Base-by-base conservation (phyloP, 2,113 vertebrate genomes). In the Trematocara unimaculatum region DNA sequence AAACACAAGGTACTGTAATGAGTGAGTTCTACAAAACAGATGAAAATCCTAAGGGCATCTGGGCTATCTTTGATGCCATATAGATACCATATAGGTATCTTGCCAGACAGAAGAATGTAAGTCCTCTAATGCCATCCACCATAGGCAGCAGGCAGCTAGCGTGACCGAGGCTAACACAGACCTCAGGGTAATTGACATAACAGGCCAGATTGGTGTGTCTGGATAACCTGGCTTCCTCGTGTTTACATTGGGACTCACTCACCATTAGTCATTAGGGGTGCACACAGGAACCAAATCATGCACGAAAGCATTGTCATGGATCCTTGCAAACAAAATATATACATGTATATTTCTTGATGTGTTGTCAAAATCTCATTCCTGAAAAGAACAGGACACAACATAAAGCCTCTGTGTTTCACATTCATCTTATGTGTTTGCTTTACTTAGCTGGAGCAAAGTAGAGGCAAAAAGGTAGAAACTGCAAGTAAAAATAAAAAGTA, bases 231-330 rank as follows among this genome's bases (percentile, higher is more conserved):
- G 91, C 82, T 83, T 86, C 35, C 10, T 55, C 33, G 6, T 97
- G 96, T 97, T 96, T 96, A 84, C 95, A 92, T 96, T 97, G 96
- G 96, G 96, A 87, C 94, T 88, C 90, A 92, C 94, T 95, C 85
- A 87, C 92, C 92, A 86, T 94, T 90, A 93, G 87, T 97, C 94
- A 96, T 95, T 94, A 64, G 42, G 90, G 78, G 70, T 9, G 35
- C 42, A 70, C 72, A 81, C 85, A 60, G 81, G 60, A 91, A 84
- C 33, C 91, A 87, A 91, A 91, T 87, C 54, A 60, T 89, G 87
- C 42, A 13, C 84, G 72, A 87, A 88, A 26, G 53, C 84, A 85
- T 77, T 64, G 91, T 91, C 94, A 92, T 83, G 92, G 87, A 90
- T 93, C 90, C 87, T 14, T 89, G 92, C 90, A 90, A 91, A 88